Evolutionary conservation across 2,797 vertebrate species (phyloP), one percentile per base, ranked within the genome.

Genomic region (Hoplostethus atlanticus): DNA sequence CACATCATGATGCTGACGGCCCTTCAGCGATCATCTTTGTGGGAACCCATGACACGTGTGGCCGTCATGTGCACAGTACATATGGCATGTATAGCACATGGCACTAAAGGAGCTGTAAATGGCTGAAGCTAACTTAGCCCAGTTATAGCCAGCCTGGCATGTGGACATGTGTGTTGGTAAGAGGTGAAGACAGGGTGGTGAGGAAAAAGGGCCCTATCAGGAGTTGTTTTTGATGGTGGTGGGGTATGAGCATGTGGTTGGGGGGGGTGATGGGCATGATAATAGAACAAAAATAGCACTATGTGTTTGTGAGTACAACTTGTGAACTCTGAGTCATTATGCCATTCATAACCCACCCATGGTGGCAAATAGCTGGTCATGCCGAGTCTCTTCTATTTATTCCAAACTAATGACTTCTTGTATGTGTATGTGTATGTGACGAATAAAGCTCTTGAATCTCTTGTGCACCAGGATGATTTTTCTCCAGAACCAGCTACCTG

Each of bases 1-100:
- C 68, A 65, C 75, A 83, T 88, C 69, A 89, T 80, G 79, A 89
- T 80, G 79, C 17, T 0, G 79, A 89, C 89, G 73, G 71, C 68
- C 70, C 71, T 66, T 80, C 66, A 76, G 64, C 73, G 50, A 72
- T 21, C 55, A 36, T 71, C 38, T 76, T 73, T 40, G 62, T 73
- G 64, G 38, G 60, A 70, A 36, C 56, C 36, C 5, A 59, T 70
- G 69, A 76, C 83, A 85, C 57, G 70, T 89, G 77, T 70, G 68
- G 34, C 57, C 66, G 62, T 69, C 73, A 76, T 75, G 81, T 74
- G 79, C 66, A 67, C 47, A 13, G n/a, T 63, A 28, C 64, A 71
- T 71, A 72, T 63, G 77, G 76, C 72, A 84, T 42, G 56, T 69
- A 67, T 51, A 79, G 47, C 53, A 52, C 59, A 59, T 55, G 57